Percentiles rank a stretch among this genome's conserved stretches.
phyloP scores from a whole-genome alignment of 2,113 vertebrate species.

The Onychorhynchus coronatus region DNA sequence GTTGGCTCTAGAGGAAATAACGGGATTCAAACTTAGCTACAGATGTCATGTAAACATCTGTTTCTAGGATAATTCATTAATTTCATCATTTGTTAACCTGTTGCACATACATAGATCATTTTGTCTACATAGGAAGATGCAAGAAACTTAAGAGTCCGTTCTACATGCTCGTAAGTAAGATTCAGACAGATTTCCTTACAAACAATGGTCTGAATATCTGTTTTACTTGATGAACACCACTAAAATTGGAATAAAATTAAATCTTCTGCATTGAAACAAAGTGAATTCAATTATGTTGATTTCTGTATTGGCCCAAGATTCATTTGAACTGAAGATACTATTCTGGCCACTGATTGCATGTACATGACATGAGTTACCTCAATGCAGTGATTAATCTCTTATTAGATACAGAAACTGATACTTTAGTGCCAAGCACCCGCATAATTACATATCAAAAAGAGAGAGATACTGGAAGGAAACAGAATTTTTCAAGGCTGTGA shows the following conservation, averaged over 20 bases:
- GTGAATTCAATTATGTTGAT: neutral
- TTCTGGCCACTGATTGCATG: neutral
- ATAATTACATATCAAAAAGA: neutral
- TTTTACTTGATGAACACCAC: neutral
- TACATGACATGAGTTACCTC: neutral
- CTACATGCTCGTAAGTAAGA: neutral
- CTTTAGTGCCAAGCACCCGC: neutral
- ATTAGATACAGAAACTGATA: neutral
- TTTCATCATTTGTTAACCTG: neutral
- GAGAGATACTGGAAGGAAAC: neutral
- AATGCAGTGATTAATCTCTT: neutral
- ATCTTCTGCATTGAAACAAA: neutral
- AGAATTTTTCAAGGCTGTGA: neutral
- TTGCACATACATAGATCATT: neutral
- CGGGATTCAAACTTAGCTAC: neutral
- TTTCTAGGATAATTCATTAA: neutral
- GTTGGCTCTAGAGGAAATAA: neutral
- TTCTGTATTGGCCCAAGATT: neutral
- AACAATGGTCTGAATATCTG: neutral
- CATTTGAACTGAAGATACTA: neutral
- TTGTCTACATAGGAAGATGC: neutral
- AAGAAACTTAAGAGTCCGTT: neutral
- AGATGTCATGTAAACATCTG: neutral
- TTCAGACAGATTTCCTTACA: neutral
- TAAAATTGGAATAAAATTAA: neutral